Percentiles rank a stretch among this genome's conserved stretches.
Conservation (phyloP, 2,888 invertebrate species). For the Tetropium fuscum region DNA sequence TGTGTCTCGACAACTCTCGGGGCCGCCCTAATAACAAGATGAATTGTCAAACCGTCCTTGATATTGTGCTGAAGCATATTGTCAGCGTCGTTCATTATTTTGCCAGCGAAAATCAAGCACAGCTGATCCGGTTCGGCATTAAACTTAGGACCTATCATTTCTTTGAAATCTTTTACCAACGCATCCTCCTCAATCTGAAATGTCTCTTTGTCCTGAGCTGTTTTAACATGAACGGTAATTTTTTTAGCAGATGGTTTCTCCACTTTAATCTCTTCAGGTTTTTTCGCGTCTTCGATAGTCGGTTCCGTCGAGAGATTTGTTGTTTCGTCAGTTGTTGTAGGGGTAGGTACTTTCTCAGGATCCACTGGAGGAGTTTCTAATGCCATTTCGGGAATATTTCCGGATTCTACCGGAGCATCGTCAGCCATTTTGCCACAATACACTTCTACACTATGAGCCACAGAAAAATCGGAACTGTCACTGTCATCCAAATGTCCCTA, state of each 20-base stretch:
- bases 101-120: conserved; percentile 97
- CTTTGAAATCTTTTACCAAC: conserved; percentile 90
- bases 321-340: neutral
- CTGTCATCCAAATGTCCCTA: conserved; percentile 46
- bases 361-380: conserved; percentile 32
- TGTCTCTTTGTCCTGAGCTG: conserved; percentile 91
- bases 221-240: conserved; percentile 93
- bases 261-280: neutral
- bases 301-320: conserved; percentile 8
- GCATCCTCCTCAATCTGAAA: conserved; percentile 88
- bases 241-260: conserved; percentile 57
- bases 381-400: conserved; percentile 33
- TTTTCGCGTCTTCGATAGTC: neutral
- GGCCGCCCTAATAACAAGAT: conserved; percentile 92
- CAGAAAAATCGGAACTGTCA: conserved; percentile 41
- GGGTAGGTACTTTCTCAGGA: conserved; percentile 8
- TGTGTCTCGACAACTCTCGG: conserved; percentile 69
- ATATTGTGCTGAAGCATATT: conserved; percentile 88
- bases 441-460: conserved; percentile 31
- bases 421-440: conserved; percentile 54
- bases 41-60: conserved; percentile 95
- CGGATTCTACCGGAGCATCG: conserved; percentile 53
- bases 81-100: conserved; percentile 97
- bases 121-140: conserved; percentile 88
- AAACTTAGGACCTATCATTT: conserved; percentile 85